A percentile compares a stretch with the other conserved stretches of the same genome.
These are phyloP conservation scores for Neoaliturus tenellus DNA, from an alignment of 2,888 invertebrate genomes.

Conservation along the genomic window DNA sequence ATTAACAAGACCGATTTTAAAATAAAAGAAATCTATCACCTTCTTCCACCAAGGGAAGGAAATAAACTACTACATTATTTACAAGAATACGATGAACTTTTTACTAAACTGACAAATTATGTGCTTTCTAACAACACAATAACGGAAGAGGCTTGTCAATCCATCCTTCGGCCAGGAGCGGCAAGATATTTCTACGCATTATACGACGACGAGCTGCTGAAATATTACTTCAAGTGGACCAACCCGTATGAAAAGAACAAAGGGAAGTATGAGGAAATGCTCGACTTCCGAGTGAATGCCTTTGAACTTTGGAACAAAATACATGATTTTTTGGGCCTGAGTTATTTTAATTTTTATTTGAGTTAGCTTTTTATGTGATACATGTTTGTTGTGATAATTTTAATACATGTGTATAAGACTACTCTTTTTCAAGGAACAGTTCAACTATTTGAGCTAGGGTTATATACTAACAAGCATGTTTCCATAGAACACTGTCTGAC, in stretches of 20 bases:
- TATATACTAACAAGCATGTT: too few species aligned
- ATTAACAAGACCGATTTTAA: conserved; percentile 39
- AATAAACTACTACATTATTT: not conserved
- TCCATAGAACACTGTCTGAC: too few species aligned
- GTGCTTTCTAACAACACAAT: not conserved
- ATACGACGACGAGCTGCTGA: conserved; percentile 32
- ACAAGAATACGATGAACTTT: not conserved
- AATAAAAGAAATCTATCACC: conserved; percentile 29
- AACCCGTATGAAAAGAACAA: conserved; percentile 12
- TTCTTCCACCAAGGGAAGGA: conserved; percentile 8
- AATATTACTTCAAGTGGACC: conserved; percentile 41
- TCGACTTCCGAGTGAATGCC: conserved; percentile 19
- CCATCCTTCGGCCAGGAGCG: not conserved
- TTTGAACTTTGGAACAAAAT: conserved; percentile 13
- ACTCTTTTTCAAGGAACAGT: too few species aligned
- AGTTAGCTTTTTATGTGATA: not conserved
- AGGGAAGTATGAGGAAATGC: conserved; percentile 45
- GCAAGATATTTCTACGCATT: conserved; percentile 33
- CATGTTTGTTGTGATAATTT: too few species aligned
- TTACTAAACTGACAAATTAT: not conserved
- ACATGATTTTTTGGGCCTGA: conserved; percentile 15
- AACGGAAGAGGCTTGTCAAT: not conserved
- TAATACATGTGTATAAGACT: too few species aligned
- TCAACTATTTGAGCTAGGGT: too few species aligned
- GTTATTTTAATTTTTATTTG: conserved; percentile 26